Evolutionary conservation across 2,113 vertebrate species (phyloP).

Genomic region (Scomber colias): DNA sequence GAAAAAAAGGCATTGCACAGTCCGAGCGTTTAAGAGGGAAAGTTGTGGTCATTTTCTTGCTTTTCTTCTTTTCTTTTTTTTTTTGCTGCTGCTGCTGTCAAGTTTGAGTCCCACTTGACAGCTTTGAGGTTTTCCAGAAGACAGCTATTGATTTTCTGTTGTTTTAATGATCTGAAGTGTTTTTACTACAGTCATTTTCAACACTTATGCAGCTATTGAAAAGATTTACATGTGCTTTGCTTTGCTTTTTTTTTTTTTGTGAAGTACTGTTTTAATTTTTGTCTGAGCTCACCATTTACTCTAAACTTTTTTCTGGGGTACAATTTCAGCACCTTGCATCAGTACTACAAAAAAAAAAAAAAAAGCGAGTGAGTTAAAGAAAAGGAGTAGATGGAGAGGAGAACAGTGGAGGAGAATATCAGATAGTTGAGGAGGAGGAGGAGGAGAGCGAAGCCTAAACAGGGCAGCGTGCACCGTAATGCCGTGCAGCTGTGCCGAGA

Average conservation of each 20-base stretch:
- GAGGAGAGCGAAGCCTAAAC: conserved; percentile 66
- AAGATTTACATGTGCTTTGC: background rate
- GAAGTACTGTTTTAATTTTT: background rate
- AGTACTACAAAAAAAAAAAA: conserved; percentile 15
- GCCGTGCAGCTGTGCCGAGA: conserved; percentile 85
- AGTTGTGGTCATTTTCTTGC: conserved; percentile 54
- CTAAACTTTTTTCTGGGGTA: conserved; percentile 6
- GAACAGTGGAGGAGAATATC: conserved; percentile 39
- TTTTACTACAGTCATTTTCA: conserved; percentile 5
- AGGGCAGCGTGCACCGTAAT: conserved; percentile 70
- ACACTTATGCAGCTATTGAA: background rate
- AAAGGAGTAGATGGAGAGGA: conserved; percentile 19
- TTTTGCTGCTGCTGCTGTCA: conserved; percentile 8
- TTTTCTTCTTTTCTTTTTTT: conserved; percentile 16
- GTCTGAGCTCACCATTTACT: background rate
- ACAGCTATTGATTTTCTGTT: conserved; percentile 50
- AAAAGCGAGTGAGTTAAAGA: conserved; percentile 27
- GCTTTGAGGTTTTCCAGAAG: conserved; percentile 55
- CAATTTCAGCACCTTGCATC: conserved; percentile 55
- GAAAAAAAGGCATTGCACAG: conserved; percentile 38
- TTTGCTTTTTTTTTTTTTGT: conserved; percentile 7
- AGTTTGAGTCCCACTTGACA: conserved; percentile 38
- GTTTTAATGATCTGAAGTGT: conserved; percentile 25
- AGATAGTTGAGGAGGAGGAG: conserved; percentile 39
- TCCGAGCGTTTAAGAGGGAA: conserved; percentile 74